Conservation (phyloP, 2,888 invertebrate genomes). For the Euphydryas editha region DNA sequence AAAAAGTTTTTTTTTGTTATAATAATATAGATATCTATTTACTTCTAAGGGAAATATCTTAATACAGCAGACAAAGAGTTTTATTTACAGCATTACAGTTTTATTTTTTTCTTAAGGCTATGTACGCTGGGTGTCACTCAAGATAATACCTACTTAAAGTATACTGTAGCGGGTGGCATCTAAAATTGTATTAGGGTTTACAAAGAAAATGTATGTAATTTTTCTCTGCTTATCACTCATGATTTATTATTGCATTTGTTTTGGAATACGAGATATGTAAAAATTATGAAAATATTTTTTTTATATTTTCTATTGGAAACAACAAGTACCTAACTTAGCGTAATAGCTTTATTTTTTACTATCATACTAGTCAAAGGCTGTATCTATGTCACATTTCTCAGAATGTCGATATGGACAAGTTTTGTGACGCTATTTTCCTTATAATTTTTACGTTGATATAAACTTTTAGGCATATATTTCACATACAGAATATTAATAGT, state of each 20-base stretch:
- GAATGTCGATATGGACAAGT: no score
- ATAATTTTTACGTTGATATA: no score
- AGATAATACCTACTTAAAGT: neutral
- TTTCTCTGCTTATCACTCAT: neutral
- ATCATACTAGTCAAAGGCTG: no score
- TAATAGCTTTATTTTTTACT: no score
- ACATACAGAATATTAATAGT: no score
- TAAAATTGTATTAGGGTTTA: neutral
- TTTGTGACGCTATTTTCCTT: no score
- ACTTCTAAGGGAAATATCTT: neutral
- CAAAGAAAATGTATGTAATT: neutral
- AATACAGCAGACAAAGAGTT: neutral
- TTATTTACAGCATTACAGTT: neutral
- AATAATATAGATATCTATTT: neutral
- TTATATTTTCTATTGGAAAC: neutral
- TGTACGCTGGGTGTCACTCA: neutral
- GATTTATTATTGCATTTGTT: neutral
- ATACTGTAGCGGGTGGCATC: neutral
- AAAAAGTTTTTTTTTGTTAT: neutral
- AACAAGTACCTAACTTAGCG: no score
- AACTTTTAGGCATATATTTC: no score
- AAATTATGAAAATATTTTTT: neutral
- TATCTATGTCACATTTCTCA: no score
- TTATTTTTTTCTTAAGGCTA: neutral
- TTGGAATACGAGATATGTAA: neutral